These are phyloP conservation scores for Neoarius graeffei DNA, from an alignment of 2,113 vertebrate genomes.

Conservation along the genomic window DNA sequence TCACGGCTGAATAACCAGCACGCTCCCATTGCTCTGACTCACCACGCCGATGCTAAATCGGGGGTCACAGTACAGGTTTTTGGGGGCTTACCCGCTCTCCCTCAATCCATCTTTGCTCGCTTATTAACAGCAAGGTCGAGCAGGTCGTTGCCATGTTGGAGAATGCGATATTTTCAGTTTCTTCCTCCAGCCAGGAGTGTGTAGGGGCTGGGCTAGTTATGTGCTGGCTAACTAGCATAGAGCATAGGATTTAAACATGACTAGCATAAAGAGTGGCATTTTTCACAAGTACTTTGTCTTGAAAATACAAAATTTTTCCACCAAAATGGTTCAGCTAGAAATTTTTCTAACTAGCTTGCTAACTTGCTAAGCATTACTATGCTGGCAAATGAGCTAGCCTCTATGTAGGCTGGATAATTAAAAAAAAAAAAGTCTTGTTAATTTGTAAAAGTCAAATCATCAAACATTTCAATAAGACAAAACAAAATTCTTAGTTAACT, in stretches of 20 bases:
- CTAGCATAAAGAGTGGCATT: not conserved
- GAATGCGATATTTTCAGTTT: not conserved
- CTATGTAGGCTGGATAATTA: not conserved
- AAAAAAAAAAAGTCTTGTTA: not conserved
- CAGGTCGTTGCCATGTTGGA: not conserved
- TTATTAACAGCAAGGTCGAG: not conserved
- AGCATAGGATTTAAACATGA: not conserved
- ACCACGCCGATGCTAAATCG: not conserved
- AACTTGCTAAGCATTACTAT: not conserved
- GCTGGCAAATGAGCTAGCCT: not conserved
- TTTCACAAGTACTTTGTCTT: not conserved
- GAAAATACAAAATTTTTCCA: not conserved
- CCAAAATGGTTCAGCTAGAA: not conserved
- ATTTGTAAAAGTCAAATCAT: not conserved
- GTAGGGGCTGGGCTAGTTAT: not conserved
- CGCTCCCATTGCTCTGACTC: constrained; percentile 43
- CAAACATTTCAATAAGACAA: not conserved
- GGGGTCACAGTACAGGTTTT: constrained; percentile 11
- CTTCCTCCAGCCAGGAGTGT: not conserved
- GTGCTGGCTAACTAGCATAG: not conserved
- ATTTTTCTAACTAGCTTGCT: not conserved
- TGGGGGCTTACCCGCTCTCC: not conserved
- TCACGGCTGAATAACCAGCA: constrained; percentile 44
- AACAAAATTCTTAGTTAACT: not conserved
- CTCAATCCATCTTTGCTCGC: not conserved